Percentiles rank a stretch among this genome's conserved stretches.
Evolutionary conservation across 2,888 invertebrate species (phyloP).

Genomic region (Agrilus biguttatus): DNA sequence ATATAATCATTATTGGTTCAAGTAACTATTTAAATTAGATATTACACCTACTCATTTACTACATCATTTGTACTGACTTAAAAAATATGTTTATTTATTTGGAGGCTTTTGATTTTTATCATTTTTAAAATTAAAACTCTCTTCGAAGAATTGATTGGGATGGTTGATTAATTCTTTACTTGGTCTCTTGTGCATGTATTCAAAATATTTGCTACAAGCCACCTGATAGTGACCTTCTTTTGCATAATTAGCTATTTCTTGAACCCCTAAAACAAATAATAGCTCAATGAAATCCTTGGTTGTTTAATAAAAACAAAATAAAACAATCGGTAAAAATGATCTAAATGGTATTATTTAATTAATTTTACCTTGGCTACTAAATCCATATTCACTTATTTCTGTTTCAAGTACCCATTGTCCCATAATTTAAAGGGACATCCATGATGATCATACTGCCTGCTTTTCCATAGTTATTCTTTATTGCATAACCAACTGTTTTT

Average conservation of each 20-base stretch:
- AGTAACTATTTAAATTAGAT: no score
- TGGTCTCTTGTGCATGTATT: constrained; percentile 47
- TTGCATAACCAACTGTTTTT: constrained; percentile 77
- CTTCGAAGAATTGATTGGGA: constrained; percentile 85
- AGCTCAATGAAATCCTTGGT: not conserved
- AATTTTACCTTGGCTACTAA: constrained; percentile 42
- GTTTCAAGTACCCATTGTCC: constrained; percentile 55
- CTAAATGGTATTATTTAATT: no score
- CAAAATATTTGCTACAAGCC: constrained; percentile 82
- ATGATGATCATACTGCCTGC: constrained; percentile 79
- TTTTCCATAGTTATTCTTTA: constrained; percentile 90
- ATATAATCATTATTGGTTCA: no score
- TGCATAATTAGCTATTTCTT: constrained; percentile 57
- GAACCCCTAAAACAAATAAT: constrained; percentile 38
- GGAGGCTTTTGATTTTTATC: constrained; percentile 8
- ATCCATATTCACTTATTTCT: constrained; percentile 49
- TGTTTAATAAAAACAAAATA: not conserved
- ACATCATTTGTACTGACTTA: no score
- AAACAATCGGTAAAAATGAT: constrained; percentile 3
- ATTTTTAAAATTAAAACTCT: constrained; percentile 38
- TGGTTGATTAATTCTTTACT: constrained; percentile 62
- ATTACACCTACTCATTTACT: no score
- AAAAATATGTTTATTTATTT: no score
- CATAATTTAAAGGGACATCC: constrained; percentile 88
- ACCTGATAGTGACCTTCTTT: constrained; percentile 72